These are phyloP conservation scores for Girardinichthys multiradiatus DNA, from an alignment of 2,113 vertebrate genomes.

Conservation along the genomic window DNA sequence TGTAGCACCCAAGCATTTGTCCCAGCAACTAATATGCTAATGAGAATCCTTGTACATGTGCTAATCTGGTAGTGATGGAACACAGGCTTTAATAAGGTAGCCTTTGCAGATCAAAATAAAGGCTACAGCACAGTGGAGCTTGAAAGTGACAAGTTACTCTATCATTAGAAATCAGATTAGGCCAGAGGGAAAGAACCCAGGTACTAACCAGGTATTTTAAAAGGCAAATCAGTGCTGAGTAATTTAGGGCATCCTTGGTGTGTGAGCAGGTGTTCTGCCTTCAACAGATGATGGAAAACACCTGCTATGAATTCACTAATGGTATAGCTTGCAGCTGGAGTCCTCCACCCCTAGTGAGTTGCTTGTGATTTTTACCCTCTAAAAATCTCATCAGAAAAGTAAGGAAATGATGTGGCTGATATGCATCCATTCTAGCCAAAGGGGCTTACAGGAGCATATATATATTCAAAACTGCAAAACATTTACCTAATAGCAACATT, in stretches of 20 bases:
- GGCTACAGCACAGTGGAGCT: slow-evolving; percentile 47
- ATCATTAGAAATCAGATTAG: slow-evolving; percentile 7
- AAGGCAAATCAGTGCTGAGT: slow-evolving; percentile 14
- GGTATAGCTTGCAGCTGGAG: slow-evolving; percentile 30
- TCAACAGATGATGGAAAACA: slow-evolving; percentile 47
- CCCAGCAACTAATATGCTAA: slow-evolving; percentile 49
- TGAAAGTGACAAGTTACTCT: slow-evolving; percentile 55
- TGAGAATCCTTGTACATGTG: slow-evolving; percentile 56
- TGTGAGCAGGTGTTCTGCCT: slow-evolving; percentile 47
- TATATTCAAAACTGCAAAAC: neutral
- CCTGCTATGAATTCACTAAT: slow-evolving; percentile 45
- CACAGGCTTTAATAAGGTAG: slow-evolving; percentile 37
- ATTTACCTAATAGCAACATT: too few species aligned
- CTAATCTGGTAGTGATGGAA: slow-evolving; percentile 50
- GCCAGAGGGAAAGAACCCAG: slow-evolving; percentile 5
- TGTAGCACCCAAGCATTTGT: slow-evolving; percentile 10
- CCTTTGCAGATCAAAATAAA: slow-evolving; percentile 57
- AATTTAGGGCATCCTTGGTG: slow-evolving; percentile 13
- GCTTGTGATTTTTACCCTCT: neutral
- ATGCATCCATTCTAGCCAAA: neutral
- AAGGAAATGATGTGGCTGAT: neutral
- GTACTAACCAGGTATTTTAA: slow-evolving; percentile 17
- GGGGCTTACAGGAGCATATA: neutral
- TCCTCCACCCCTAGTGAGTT: neutral
- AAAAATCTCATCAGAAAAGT: neutral